phyloP scores from a whole-genome alignment of 2,113 vertebrate species.

The Apteryx mantelli region DNA sequence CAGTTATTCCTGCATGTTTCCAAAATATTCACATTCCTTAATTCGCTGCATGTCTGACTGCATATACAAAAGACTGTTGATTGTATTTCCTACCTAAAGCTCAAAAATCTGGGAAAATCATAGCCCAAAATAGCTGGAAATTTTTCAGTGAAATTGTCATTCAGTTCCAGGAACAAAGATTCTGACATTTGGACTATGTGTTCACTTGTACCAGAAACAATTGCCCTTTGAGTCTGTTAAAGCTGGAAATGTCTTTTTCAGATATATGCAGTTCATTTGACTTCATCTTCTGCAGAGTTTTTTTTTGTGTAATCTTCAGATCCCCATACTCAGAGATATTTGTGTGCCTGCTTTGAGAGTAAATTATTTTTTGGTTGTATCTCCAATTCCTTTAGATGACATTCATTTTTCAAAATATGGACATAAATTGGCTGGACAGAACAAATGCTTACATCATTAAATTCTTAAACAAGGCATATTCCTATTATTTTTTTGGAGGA shows the following conservation, averaged over 20 bases:
- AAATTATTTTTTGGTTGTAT: not conserved
- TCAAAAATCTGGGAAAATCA: not conserved
- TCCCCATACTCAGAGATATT: not conserved
- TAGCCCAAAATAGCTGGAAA: not conserved
- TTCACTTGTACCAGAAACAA: not conserved
- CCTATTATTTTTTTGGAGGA: not conserved
- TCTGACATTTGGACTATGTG: not conserved
- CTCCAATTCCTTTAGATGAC: not conserved
- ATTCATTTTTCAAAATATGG: not conserved
- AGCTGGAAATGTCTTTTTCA: not conserved
- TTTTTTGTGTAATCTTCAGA: not conserved
- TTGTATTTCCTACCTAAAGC: not conserved
- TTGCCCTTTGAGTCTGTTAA: not conserved
- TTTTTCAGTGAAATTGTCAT: not conserved
- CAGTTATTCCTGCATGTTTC: not conserved
- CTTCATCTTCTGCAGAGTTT: not conserved
- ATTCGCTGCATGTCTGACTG: not conserved
- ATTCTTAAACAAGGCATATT: not conserved
- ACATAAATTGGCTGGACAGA: not conserved
- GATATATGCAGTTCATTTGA: not conserved
- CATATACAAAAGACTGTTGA: not conserved
- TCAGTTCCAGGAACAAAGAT: not conserved
- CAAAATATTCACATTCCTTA: not conserved
- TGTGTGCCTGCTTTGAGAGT: not conserved
- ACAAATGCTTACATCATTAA: not conserved